These are phyloP conservation scores for Motacilla tschutschensis DNA, from an alignment of 2,113 vertebrate genomes.

Conservation along the genomic window DNA sequence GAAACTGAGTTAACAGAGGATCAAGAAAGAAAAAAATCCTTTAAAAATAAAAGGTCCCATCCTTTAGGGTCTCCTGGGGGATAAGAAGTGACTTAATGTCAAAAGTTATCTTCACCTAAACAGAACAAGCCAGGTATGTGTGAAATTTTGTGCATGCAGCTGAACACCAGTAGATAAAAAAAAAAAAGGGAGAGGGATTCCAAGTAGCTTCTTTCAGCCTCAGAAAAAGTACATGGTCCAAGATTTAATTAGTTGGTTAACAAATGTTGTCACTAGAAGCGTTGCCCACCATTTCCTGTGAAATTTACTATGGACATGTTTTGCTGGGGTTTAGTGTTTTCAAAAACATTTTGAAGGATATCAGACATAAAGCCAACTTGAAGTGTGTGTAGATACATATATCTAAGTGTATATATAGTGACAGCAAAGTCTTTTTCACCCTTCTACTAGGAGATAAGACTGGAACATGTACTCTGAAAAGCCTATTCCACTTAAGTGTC, in stretches of 20 bases:
- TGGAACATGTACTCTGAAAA: neutral
- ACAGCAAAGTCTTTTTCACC: neutral
- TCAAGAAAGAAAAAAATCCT: neutral
- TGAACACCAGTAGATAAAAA: neutral
- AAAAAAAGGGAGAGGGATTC: too few relatives aligned
- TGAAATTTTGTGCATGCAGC: neutral
- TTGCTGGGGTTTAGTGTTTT: neutral
- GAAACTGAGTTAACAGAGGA: neutral
- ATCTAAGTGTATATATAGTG: neutral
- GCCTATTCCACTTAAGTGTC: neutral
- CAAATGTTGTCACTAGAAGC: neutral
- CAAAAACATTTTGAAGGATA: neutral
- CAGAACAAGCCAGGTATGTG: neutral
- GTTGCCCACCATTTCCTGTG: neutral
- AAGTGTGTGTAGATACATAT: neutral
- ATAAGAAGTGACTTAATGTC: neutral
- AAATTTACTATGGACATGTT: neutral
- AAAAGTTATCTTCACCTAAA: neutral
- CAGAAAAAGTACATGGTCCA: neutral
- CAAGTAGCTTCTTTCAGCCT: neutral
- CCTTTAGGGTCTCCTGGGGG: rapidly evolving
- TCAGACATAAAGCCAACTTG: neutral
- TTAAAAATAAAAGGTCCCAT: neutral
- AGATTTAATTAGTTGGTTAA: neutral
- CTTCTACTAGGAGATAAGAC: neutral